A percentile compares a stretch with the other conserved stretches of the same genome.
Conservation (phyloP, 2,888 invertebrate genomes). For the Apotomis turbidana region DNA sequence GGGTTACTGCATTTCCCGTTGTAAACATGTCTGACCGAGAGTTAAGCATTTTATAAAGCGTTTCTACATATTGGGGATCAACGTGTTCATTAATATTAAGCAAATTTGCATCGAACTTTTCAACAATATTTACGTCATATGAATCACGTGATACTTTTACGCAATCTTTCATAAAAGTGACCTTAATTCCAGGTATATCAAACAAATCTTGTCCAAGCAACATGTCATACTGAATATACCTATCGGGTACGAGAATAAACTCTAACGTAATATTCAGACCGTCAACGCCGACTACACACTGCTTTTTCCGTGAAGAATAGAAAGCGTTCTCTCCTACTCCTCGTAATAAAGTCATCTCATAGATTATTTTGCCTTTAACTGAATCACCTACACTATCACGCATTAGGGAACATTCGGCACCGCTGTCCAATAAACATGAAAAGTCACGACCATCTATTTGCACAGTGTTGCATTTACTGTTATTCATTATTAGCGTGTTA, state of each 20-base stretch:
- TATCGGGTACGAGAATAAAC: constrained; percentile 7
- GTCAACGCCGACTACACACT: constrained; percentile 7
- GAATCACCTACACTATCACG: constrained; percentile 21
- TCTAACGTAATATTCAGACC: constrained; percentile 6
- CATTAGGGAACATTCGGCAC: constrained; percentile 5
- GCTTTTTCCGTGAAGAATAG: constrained; percentile 7
- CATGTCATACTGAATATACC: constrained; percentile 18
- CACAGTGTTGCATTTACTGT: neutral
- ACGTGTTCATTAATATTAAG: no score
- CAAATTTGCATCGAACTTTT: neutral
- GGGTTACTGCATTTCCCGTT: constrained; percentile 19
- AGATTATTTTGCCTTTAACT: neutral
- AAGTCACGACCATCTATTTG: constrained; percentile 5
- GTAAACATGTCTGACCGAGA: constrained; percentile 12
- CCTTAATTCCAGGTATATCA: constrained; percentile 18
- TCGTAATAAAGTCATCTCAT: constrained; percentile 2
- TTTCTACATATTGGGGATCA: no score
- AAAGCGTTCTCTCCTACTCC: constrained; percentile 6
- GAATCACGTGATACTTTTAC: neutral
- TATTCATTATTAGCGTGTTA: neutral
- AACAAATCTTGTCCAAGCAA: constrained; percentile 18
- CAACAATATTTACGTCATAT: neutral
- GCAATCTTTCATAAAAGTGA: neutral
- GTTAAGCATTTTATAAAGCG: no score
- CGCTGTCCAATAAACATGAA: constrained; percentile 22